Base-by-base conservation (phyloP, 2,113 vertebrate species). In the Chrysemys picta region DNA sequence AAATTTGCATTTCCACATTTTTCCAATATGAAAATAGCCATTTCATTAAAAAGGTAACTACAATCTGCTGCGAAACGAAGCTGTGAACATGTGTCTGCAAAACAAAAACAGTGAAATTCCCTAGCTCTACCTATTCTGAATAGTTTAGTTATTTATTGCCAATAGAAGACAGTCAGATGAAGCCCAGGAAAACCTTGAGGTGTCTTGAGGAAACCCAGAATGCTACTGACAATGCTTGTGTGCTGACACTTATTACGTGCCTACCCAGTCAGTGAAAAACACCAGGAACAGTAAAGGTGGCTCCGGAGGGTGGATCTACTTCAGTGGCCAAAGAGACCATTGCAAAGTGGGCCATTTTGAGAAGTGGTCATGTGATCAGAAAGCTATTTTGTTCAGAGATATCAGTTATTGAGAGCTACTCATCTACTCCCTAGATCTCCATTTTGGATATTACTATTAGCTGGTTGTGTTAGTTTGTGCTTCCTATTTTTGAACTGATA, bases 31-130 rank as follows among this genome's bases (percentile, higher is more conserved):
- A 95, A 49, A 94, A 76, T 47, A 25, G 75, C 21, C 75, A 94
- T 88, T 89, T 85, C 93, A 96, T 90, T 87, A 89, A 91, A 94
- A 95, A 96, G 80, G 94, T 93, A 72, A 94, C 95, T 89, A 13
- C 49, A 56, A 47, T 72, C 25, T 86, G 72, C 62, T 80, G 84
- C 82, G 93, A 89, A 97, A 89, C 56, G 56, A 96, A 95, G 72
- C 62, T 88, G 56, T 31, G 52, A 80, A 31, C 93, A 93, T 93
- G 96, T 96, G 49, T 2, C 25, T 24, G 24, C 87, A 86, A 84
- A 86, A 88, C 29, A 50, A 91, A 93, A 95, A 72, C 25, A 92
- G 76, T 85, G 90, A 69, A 49, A 69, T 90, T 22, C 3, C 56
- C 65, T 38, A 62, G 45, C 59, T 91, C 69, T 91, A 10, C 72